Evolutionary conservation across 2,113 vertebrate species (phyloP).

Genomic region (Pimephales promelas): DNA sequence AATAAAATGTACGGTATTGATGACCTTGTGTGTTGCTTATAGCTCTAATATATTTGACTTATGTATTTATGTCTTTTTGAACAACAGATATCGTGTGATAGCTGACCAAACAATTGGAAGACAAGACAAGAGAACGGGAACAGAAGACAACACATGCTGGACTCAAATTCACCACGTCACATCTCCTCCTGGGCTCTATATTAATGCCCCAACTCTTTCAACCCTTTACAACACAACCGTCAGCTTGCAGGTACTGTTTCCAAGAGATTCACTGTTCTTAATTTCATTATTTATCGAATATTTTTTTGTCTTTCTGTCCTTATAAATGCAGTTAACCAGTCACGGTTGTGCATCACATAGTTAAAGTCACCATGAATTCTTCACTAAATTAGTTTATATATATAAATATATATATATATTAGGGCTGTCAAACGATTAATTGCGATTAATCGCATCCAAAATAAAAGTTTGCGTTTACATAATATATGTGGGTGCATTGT

Average conservation of each 20-base stretch:
- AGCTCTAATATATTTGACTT: background rate
- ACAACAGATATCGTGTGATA: background rate
- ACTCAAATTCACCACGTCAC: background rate
- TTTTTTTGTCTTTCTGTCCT: background rate
- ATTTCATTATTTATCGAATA: background rate
- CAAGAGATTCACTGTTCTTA: background rate
- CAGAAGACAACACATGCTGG: background rate
- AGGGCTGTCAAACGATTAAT: too few species aligned
- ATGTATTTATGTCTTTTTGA: background rate
- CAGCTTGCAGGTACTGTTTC: constrained; percentile 6
- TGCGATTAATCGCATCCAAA: too few species aligned
- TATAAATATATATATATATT: too few species aligned
- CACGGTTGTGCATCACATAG: background rate
- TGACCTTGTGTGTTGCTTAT: background rate
- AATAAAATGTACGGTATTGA: background rate
- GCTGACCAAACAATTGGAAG: background rate
- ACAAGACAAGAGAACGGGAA: background rate
- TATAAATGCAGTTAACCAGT: background rate
- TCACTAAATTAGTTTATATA: too few species aligned
- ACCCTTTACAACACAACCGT: background rate
- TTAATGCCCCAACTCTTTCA: constrained; percentile 8
- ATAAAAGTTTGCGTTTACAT: too few species aligned
- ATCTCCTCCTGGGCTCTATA: background rate
- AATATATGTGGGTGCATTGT: too few species aligned
- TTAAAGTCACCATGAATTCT: background rate